Evolutionary conservation across 2,888 invertebrate species (phyloP).

Genomic region (Apodemia hepburni): DNA sequence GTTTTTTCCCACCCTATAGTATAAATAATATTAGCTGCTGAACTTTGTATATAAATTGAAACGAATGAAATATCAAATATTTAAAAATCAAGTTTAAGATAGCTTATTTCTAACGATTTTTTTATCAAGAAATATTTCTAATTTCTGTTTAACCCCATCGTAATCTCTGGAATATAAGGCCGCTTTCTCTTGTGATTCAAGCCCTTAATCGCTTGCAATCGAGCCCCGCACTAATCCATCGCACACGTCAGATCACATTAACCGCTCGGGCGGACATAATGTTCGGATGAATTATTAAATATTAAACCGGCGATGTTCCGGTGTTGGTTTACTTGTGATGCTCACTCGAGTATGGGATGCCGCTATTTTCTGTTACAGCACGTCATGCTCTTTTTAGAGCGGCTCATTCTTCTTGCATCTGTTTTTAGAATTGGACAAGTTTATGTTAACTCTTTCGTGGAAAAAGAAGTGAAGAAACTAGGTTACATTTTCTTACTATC

Average conservation of each 20-base stretch:
- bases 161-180: no score
- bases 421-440: constrained; percentile 1
- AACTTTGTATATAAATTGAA: no score
- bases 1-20: no score
- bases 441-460: background rate
- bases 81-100: no score
- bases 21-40: no score
- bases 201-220: constrained; percentile 20
- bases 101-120: no score
- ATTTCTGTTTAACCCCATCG: no score
- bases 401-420: constrained; percentile 10
- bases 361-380: constrained; percentile 18
- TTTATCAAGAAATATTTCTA: no score
- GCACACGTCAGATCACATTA: constrained; percentile 56
- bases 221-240: constrained; percentile 27
- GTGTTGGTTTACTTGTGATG: constrained; percentile 45
- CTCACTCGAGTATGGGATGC: constrained; percentile 20
- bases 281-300: constrained; percentile 68
- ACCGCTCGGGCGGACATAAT: constrained; percentile 51
- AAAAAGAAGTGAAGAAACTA: background rate
- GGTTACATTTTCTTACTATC: background rate
- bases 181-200: background rate
- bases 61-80: no score
- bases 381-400: constrained; percentile 6
- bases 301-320: constrained; percentile 48